Evolutionary conservation across 2,113 vertebrate genomes (phyloP), one percentile per base, ranked within the genome.

Genomic region (Leptocoma aspasia): DNA sequence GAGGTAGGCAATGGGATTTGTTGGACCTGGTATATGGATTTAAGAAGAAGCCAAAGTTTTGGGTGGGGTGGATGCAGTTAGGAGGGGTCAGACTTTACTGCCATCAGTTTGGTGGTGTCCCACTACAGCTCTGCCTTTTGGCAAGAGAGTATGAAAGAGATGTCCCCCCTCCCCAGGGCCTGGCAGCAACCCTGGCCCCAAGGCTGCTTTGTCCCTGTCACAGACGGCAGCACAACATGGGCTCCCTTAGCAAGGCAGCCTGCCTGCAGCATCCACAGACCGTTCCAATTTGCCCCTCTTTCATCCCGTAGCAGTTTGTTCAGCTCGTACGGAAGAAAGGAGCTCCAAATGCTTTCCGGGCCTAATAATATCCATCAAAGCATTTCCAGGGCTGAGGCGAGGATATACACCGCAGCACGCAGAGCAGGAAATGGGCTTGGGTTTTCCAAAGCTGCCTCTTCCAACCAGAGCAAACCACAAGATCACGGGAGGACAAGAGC

Each of bases 321-420:
- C 82, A 31, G 92, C 68, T 83, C 7, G 1, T 93, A 89, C 92
- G 84, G 97, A 97, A 97, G 96, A 93, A 94, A 89, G 78, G 95
- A 92, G 86, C 81, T 97, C 95, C 95, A 94, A 97, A 96, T 89
- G 84, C 85, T 97, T 97, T 97, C 96, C 79, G 89, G 83, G 86
- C 93, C 97, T 97, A 97, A 97, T 96, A 97, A 97, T 97, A 97
- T 94, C 96, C 97, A 97, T 97, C 97, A 97, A 97, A 97, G 97
- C 79, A 19, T 97, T 97, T 97, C 96, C 97, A 97, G 84, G 82
- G 80, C 93, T 82, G 82, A 92, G 85, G 56, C 92, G 8, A 97
- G 95, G 96, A 94, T 95, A 87, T 37, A 79, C 94, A 72, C 92
- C 89, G 90, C 87, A 56, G 95, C 84, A 81, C 10, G 39, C 91